Evolutionary conservation across 2,888 invertebrate species (phyloP), one percentile per base, ranked within the genome.

Genomic region (Rhamnusium bicolor): DNA sequence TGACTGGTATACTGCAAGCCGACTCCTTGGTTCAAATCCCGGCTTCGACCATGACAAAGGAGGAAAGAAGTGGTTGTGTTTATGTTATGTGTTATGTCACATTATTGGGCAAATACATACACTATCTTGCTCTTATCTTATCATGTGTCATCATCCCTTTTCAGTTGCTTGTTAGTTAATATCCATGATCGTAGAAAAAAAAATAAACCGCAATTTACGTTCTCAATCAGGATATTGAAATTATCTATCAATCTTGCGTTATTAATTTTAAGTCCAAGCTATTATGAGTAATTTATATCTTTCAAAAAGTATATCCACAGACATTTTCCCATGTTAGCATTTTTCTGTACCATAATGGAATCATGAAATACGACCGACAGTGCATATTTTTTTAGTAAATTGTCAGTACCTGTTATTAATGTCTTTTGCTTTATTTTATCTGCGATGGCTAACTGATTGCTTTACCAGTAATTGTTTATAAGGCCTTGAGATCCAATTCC

Each of bases 351-450:
- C 60, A 66, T 61, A 40, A 71, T 60, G 51, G 60, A 27, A 66
- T 66, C n/a, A 66, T 71, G 71, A 71, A 66, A 60, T 71, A 71
- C 56, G 60, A 29, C 51, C 32, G 61, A 49, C 12, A 46, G 2
- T 46, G 46, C 2, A 10, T 46, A n/a, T 46, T 46, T 46, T n/a
- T 5, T 46, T n/a, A 46, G n/a, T 46, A n/a, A 46, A 47, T 47
- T 47, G 47, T 47, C 14, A 14, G 47, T 47, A n/a, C 16, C 2
- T 2, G 5, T 46, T 46, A 46, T 46, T 46, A 46, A 10, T 3
- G 46, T 3, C 12, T 24, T 24, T 46, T n/a, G 3, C 10, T 10
- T 46, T 46, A 46, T 46, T 46, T n/a, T 46, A 3, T 46, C n/a
- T 46, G 46, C 10, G 10, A 46, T 46, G n/a, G 46, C 12, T 10